Evolutionary conservation across 2,113 vertebrate genomes (phyloP).

Genomic region (Thermophis baileyi): DNA sequence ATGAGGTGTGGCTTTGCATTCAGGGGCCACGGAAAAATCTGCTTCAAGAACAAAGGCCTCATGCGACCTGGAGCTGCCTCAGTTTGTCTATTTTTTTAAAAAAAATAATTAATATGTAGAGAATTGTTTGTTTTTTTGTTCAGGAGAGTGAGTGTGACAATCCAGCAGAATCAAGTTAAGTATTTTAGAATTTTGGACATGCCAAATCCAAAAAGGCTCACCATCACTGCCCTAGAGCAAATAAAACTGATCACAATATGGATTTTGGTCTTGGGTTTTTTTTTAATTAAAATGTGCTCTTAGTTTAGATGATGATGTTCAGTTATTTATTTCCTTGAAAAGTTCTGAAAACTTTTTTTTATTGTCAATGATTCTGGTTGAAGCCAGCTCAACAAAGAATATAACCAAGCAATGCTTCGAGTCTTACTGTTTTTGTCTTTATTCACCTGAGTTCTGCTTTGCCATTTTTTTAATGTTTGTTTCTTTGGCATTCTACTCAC

Average conservation of each 20-base stretch:
- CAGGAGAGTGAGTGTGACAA: neutral
- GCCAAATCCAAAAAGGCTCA: neutral
- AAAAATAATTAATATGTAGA: neutral
- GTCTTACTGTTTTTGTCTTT: neutral
- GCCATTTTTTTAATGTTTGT: neutral
- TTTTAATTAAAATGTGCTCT: neutral
- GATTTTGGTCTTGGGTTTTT: neutral
- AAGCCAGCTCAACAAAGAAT: neutral
- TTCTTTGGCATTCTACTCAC: neutral
- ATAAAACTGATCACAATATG: neutral
- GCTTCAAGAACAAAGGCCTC: neutral
- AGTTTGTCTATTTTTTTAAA: neutral
- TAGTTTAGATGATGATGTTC: neutral
- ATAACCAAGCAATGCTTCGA: neutral
- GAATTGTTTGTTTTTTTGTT: neutral
- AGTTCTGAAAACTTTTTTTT: neutral
- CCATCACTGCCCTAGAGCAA: neutral
- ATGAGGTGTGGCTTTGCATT: neutral
- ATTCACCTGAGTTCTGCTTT: neutral
- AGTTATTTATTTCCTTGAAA: neutral
- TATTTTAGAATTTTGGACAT: neutral
- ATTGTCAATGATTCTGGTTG: neutral
- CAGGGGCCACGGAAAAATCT: neutral
- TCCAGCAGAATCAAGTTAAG: neutral
- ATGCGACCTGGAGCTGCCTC: neutral